A percentile compares a stretch with the other conserved stretches of the same genome.
Conservation (phyloP, 2,888 invertebrate species). For the Erebia palarica region DNA sequence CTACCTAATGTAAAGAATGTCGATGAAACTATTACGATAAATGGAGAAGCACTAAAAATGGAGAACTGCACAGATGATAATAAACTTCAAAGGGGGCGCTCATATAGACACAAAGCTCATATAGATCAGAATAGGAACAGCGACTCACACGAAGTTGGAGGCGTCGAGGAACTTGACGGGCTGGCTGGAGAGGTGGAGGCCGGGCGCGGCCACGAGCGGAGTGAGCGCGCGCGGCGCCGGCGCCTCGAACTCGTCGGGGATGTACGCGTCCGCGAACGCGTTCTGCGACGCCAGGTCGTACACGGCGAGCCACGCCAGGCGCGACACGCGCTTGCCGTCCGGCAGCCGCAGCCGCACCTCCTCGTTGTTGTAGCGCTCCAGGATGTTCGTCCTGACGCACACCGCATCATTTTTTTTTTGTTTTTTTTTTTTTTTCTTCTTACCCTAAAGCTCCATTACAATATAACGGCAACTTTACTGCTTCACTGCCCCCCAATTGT, state of each 20-base stretch:
- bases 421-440: too few species aligned
- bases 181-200: constrained; percentile 83
- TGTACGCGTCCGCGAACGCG: constrained; percentile 93
- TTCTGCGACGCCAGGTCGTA: constrained; percentile 94
- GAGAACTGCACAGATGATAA: too few species aligned
- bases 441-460: too few species aligned
- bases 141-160: constrained; percentile 84
- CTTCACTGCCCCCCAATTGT: too few species aligned
- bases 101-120: too few species aligned
- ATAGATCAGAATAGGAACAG: too few species aligned
- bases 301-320: constrained; percentile 94
- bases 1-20: too few species aligned
- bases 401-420: too few species aligned
- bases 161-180: constrained; percentile 90
- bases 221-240: constrained; percentile 85
- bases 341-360: constrained; percentile 92
- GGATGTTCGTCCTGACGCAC: constrained; percentile 88
- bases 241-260: constrained; percentile 95
- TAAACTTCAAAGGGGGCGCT: too few species aligned
- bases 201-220: constrained; percentile 58
- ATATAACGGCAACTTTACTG: too few species aligned
- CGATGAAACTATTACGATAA: too few species aligned
- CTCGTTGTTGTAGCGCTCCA: constrained; percentile 92
- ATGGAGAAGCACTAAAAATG: too few species aligned
- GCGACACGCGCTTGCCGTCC: constrained; percentile 92